phyloP scores from a whole-genome alignment of 2,888 invertebrate species.

The Orthosia gothica region DNA sequence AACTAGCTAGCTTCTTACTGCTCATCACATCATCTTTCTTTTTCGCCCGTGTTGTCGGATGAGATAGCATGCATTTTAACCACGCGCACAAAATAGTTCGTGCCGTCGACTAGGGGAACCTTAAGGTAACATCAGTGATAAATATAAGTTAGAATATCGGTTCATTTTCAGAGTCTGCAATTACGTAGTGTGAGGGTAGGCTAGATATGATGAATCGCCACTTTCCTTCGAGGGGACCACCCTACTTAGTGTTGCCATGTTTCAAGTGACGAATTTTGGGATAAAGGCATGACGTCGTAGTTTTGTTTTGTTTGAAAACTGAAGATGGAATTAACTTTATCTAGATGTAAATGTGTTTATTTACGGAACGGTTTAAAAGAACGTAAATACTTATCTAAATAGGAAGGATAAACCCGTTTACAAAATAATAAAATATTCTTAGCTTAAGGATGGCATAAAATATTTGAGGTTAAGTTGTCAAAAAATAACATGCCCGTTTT shows the following conservation, averaged over 20 bases:
- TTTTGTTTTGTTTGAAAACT: slow-evolving; percentile 28
- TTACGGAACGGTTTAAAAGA: not conserved
- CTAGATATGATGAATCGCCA: slow-evolving; percentile 71
- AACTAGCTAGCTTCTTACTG: no score
- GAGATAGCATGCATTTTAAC: no score
- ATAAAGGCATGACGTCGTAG: slow-evolving; percentile 23
- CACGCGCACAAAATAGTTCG: no score
- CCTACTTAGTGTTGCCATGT: slow-evolving; percentile 53
- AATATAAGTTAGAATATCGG: slow-evolving; percentile 61
- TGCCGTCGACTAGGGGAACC: no score
- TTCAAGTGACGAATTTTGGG: slow-evolving; percentile 35
- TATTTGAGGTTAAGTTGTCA: no score
- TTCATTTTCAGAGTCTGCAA: slow-evolving; percentile 66
- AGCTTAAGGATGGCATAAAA: not conserved
- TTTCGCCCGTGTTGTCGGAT: no score
- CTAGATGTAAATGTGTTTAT: not conserved
- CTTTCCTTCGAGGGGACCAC: slow-evolving; percentile 65
- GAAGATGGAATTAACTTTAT: not conserved
- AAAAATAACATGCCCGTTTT: no score
- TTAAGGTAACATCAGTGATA: slow-evolving; percentile 56
- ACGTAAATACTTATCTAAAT: not conserved
- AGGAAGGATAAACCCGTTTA: not conserved
- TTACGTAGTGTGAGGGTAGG: slow-evolving; percentile 66
- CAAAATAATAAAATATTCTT: not conserved
- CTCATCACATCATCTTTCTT: no score